Base-by-base conservation (phyloP, 2,113 vertebrate species). In the Cairina moschata region DNA sequence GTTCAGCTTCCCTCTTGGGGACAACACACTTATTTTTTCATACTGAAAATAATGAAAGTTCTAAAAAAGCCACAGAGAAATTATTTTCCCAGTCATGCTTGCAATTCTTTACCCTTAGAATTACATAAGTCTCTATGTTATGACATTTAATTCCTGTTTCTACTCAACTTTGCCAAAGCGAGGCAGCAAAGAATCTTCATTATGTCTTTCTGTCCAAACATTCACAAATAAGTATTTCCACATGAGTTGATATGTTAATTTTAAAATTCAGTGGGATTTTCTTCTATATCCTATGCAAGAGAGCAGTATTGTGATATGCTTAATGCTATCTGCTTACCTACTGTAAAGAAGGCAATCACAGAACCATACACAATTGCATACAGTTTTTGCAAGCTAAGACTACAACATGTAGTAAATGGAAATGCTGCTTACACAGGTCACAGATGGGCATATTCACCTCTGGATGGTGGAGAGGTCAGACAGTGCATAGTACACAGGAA, bases 91-190 rank as follows among this genome's bases (percentile, higher is more conserved):
- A 96, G 95, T 96, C 80, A 93, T 86, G 91, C 89, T 86, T 97
- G 88, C 74, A 97, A 91, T 97, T 91, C 77, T 97, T 95, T 97
- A 93, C 88, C 88, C 83, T 80, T 75, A 86, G 83, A 97, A 95
- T 94, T 97, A 86, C 73, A 46, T 95, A 96, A 91, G 88, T 94
- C 91, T 98, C 96, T 84, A 83, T 90, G 91, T 96, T 93, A 90
- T 96, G 94, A 96, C 91, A 97, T 95, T 88, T 94, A 97, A 97
- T 94, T 97, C 93, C 88, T 96, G 95, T 92, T 97, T 97, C 90
- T 21, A 73, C 75, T 97, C 88, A 65, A 40, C 87, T 95, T 94
- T 97, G 86, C 80, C 95, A 97, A 95, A 85, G 76, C 91, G 74
- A 96, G 50, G 86, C 93, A 93, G 65, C 59, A 42, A 93, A 97